Evolutionary conservation across 1,140 invertebrate genomes (phyloP).

Genomic region (Drosophila murphyi): DNA sequence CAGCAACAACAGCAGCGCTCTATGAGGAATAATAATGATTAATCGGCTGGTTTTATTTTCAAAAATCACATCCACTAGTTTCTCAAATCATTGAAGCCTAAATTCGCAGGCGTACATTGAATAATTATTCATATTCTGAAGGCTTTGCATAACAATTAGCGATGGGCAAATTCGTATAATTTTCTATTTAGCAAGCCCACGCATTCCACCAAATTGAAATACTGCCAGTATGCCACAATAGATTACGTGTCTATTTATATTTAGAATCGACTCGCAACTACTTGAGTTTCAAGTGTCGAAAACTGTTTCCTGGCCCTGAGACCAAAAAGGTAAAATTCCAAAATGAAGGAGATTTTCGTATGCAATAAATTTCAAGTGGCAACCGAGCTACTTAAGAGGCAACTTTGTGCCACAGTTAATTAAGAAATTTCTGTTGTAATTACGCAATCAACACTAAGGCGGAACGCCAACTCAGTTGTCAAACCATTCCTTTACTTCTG

Average conservation of each 20-base stretch:
- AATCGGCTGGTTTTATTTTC: not conserved
- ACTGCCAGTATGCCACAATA: not conserved
- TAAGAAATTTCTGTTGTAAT: slow-evolving; percentile 76
- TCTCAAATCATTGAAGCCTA: too few species aligned
- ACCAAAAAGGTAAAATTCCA: slow-evolving; percentile 10
- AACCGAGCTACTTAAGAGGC: slow-evolving; percentile 44
- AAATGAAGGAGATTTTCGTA: slow-evolving; percentile 23
- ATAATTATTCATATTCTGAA: not conserved
- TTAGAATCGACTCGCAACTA: not conserved
- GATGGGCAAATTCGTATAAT: not conserved
- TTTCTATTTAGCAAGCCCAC: not conserved
- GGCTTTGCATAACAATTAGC: not conserved
- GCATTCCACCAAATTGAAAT: not conserved
- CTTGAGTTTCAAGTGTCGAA: slow-evolving; percentile 10
- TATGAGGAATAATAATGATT: slow-evolving; percentile 81
- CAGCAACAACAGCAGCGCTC: slow-evolving; percentile 95
- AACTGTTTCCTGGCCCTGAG: slow-evolving; percentile 10
- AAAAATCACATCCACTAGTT: too few species aligned
- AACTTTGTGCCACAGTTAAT: slow-evolving; percentile 68
- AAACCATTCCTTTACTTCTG: slow-evolving; percentile 43
- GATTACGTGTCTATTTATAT: slow-evolving; percentile 1
- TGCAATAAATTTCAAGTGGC: slow-evolving; percentile 50
- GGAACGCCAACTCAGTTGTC: slow-evolving; percentile 45
- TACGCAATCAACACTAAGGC: slow-evolving; percentile 63
- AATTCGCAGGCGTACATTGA: not conserved